phyloP scores from a whole-genome alignment of 92 coral and sea anemone species.

The Umimayanthus chanpuru region DNA sequence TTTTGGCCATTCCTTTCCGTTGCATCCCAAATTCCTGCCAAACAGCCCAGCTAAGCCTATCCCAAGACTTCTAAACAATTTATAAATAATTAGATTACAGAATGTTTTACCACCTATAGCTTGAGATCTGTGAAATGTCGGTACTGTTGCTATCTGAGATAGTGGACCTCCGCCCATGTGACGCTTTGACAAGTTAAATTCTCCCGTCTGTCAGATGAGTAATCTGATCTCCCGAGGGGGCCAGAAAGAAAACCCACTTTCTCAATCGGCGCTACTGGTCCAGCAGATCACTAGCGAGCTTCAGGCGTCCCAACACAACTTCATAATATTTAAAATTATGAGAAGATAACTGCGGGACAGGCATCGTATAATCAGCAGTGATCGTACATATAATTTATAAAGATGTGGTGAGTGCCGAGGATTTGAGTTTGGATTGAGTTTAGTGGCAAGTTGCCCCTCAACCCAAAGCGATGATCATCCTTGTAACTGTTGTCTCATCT shows the following conservation, averaged over 20 bases:
- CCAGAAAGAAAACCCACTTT: constrained; percentile 77
- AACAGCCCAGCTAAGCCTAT: constrained; percentile 8
- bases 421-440: background rate
- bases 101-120: constrained; percentile 44
- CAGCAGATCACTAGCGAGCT: constrained; percentile 62
- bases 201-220: constrained; percentile 63
- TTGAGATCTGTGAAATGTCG: constrained; percentile 50
- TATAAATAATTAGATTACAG: constrained; percentile 33
- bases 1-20: constrained; percentile 18
- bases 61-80: constrained; percentile 36
- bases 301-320: constrained; percentile 59
- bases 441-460: constrained; percentile 19
- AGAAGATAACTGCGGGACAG: constrained; percentile 26
- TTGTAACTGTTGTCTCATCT: constrained; percentile 5
- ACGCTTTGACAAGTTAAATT: constrained; percentile 49
- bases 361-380: background rate
- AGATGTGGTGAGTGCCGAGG: constrained; percentile 40
- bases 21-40: constrained; percentile 11
- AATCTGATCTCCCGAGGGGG: constrained; percentile 67
- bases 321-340: constrained; percentile 39
- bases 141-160: constrained; percentile 32
- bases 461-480: background rate
- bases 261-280: constrained; percentile 71
- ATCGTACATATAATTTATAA: constrained; percentile 25
- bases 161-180: constrained; percentile 35